Base-by-base conservation (phyloP, 2,113 vertebrate species). In the Semicossyphus pulcher region DNA sequence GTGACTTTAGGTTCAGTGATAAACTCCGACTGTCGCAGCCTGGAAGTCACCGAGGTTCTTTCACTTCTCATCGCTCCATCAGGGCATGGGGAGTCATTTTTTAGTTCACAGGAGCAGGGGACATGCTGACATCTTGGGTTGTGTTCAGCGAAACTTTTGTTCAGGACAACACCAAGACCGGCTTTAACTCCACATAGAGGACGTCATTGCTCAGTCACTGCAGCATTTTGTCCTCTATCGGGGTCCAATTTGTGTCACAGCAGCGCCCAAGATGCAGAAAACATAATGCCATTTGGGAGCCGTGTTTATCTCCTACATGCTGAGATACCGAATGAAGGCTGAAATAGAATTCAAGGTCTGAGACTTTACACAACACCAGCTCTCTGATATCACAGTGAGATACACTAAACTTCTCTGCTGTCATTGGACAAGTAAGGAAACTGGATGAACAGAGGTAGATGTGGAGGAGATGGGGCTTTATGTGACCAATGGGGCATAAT, bases 1-100 rank as follows among this genome's bases (percentile, higher is more conserved):
- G 62, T 36, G 61, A 76, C 72, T 74, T 69, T 68, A n/a, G n/a
- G n/a, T n/a, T n/a, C 61, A 71, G 37, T 32, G 56, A 76, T 67
- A 60, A 53, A 80, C 76, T 74, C n/a, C n/a, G n/a, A n/a, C n/a
- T n/a, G 73, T 66, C 57, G 44, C 53, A 63, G 41, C 11, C 52
- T 77, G 61, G 44, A 72, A 83, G 49, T 68, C 65, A 61, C 64
- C 7, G 45, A 52, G 37, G 57, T 78, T 49, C 66, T 42, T 41
- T 39, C 42, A 63, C 47, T 77, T 76, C 29, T 68, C 70, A 64
- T 66, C 5, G 10, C 54, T 68, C 69, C 44, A 39, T 60, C 42
- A 39, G 57, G 58, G 32, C 10, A 16, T 5, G 18, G 47, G 48
- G 51, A 59, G 45, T 48, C 0, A 67, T 65, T 57, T 44, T 56